Base-by-base conservation (phyloP, 2,888 invertebrate genomes). In the Lutraria lutraria region DNA sequence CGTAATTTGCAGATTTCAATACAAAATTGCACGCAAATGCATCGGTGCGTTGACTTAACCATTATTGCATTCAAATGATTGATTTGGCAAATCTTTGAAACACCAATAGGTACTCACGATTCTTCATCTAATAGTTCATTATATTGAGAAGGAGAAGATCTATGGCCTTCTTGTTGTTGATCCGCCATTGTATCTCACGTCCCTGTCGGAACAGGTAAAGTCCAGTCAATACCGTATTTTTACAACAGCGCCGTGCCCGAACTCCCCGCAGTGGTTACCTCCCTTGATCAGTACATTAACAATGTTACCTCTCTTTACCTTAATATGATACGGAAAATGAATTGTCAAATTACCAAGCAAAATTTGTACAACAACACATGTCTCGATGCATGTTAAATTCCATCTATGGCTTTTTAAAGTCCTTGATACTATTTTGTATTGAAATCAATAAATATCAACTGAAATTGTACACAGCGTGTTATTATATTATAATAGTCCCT, bases 101-200 rank as follows among this genome's bases (percentile, higher is more conserved):
- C 76, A 63, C 29, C 1, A 10, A 53, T 31, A 21, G 76, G 21
- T 29, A 93, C 94, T 92, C 89, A 95, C 95, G 86, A 85, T 76
- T 94, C 93, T 79, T 94, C 94, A n/a, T 89, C 88, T 54, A 95
- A 86, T n/a, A 95, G 94, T 88, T 95, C 92, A 85, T 90, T 95
- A 93, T 95, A 92, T 91, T 95, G 95, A 29, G 83, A 90, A 80
- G 94, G 95, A 88, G 94, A 95, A 31, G 87, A 86, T 79, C 92
- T 88, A 83, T 89, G 85, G 80, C 90, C 89, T 79, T 83, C 81
- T 63, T 90, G 91, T 81, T 90, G 90, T 80, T 90, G 92, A 83
- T 94, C 95, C 92, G 94, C 95, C 95, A 95, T 95, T 89, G 88
- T 87, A 43, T 76, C 34, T 84, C 72, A 54, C 84, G 54, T 68